A percentile compares a stretch with the other conserved stretches of the same genome.
phyloP scores from a whole-genome alignment of 2,888 invertebrate species.

The Ichneumon xanthorius region DNA sequence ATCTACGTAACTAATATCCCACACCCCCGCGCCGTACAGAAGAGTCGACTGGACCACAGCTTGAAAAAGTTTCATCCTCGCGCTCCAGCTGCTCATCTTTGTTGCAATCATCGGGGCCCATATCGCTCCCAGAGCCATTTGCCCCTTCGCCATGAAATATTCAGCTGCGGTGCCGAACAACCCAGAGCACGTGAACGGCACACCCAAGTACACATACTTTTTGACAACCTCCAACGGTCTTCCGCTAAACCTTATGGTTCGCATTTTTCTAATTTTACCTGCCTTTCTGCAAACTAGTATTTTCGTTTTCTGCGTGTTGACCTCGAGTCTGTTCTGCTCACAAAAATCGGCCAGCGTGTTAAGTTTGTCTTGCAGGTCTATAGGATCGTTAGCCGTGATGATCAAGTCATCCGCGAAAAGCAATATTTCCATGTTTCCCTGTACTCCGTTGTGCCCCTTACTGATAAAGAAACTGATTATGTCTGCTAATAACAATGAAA shows the following conservation, averaged over 20 bases:
- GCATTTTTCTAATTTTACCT: background rate
- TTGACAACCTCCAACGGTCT: slow-evolving; percentile 24
- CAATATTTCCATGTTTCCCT: slow-evolving; percentile 39
- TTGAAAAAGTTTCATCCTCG: slow-evolving; percentile 36
- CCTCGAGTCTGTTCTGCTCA: slow-evolving; percentile 17
- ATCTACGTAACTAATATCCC: slow-evolving; percentile 14
- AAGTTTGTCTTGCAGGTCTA: slow-evolving; percentile 49
- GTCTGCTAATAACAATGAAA: slow-evolving; percentile 42
- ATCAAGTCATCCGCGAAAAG: slow-evolving; percentile 60
- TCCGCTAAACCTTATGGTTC: slow-evolving; percentile 24
- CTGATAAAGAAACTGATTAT: slow-evolving; percentile 41
- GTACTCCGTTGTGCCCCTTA: slow-evolving; percentile 14
- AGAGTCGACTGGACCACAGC: slow-evolving; percentile 16
- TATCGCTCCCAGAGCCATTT: slow-evolving; percentile 38
- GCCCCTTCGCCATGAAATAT: slow-evolving; percentile 21
- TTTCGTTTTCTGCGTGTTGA: slow-evolving; percentile 31
- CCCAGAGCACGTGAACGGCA: slow-evolving; percentile 34
- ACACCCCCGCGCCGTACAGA: slow-evolving; percentile 34
- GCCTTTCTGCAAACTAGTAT: slow-evolving; percentile 50
- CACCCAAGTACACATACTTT: slow-evolving; percentile 50
- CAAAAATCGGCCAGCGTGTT: slow-evolving; percentile 42
- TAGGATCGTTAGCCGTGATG: slow-evolving; percentile 19
- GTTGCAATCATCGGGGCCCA: slow-evolving; percentile 21
- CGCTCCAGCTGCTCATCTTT: slow-evolving; percentile 25
- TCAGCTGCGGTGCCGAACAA: slow-evolving; percentile 9